Evolutionary conservation across 2,113 vertebrate genomes (phyloP).

Genomic region (Tylochromis polylepis): DNA sequence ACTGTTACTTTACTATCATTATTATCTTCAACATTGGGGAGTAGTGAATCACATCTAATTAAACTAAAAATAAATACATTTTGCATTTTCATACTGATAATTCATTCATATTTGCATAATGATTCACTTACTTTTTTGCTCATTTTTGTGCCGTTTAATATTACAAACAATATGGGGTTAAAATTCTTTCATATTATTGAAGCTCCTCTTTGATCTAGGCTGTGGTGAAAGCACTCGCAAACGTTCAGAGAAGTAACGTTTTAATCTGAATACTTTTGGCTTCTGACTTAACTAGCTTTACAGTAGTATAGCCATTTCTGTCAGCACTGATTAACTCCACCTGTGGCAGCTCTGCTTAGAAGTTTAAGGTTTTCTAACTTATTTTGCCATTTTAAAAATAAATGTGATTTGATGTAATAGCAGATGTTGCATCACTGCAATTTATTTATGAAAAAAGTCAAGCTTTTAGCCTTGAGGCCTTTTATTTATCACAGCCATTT

Average conservation of each 20-base stretch:
- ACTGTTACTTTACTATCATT: background rate
- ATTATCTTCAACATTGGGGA: background rate
- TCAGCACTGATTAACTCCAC: background rate
- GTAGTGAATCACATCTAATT: background rate
- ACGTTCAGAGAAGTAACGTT: background rate
- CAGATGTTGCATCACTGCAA: background rate
- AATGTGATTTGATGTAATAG: background rate
- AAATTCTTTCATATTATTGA: background rate
- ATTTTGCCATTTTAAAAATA: background rate
- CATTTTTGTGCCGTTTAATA: background rate
- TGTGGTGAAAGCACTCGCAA: background rate
- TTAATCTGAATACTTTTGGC: background rate
- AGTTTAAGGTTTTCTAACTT: background rate
- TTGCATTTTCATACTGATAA: background rate
- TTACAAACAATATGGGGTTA: background rate
- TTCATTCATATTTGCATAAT: background rate
- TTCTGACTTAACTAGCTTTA: background rate
- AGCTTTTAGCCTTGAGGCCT: background rate
- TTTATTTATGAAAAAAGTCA: background rate
- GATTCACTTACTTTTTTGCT: rapidly evolving
- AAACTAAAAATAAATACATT: background rate
- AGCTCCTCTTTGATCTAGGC: background rate
- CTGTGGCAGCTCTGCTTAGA: background rate
- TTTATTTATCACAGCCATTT: background rate
- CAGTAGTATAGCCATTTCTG: background rate